phyloP scores from a whole-genome alignment of 2,797 vertebrate genomes.

The Pogonophryne albipinna region DNA sequence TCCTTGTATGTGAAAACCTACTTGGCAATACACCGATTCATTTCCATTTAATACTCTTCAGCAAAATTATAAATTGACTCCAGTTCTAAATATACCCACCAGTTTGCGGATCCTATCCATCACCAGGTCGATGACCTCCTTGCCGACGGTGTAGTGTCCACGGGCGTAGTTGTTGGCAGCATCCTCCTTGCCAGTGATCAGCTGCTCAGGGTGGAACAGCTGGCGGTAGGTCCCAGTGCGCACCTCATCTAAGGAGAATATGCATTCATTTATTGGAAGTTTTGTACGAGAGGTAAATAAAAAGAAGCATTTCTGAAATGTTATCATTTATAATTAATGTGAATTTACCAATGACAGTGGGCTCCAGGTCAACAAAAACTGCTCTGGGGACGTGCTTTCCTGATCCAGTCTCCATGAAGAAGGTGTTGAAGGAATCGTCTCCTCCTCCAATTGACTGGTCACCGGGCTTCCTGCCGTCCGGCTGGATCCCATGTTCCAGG shows the following conservation, averaged over 20 bases:
- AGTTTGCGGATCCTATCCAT: constrained; percentile 75
- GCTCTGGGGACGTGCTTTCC: constrained; percentile 65
- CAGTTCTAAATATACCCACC: constrained; percentile 42
- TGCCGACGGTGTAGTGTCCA: constrained; percentile 78
- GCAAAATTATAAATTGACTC: too few relatives aligned
- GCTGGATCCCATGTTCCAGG: constrained; percentile 64
- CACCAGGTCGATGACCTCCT: constrained; percentile 75
- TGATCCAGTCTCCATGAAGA: constrained; percentile 76
- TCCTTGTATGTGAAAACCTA: too few relatives aligned
- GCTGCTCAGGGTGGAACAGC: constrained; percentile 74
- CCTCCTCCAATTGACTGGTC: constrained; percentile 59
- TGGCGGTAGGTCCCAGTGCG: constrained; percentile 71
- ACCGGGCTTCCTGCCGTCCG: constrained; percentile 58
- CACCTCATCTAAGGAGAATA: constrained; percentile 61
- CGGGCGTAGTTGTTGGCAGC: constrained; percentile 78
- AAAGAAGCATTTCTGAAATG: too few relatives aligned
- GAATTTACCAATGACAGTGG: constrained; percentile 70
- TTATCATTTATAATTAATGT: too few relatives aligned
- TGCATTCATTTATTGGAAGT: too few relatives aligned
- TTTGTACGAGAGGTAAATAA: too few relatives aligned
- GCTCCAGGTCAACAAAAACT: constrained; percentile 71
- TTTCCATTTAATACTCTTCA: too few relatives aligned
- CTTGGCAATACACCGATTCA: too few relatives aligned
- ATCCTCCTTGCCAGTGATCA: constrained; percentile 76
- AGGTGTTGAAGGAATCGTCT: constrained; percentile 61